phyloP scores from a whole-genome alignment of 2,113 vertebrate genomes.

The zebrafish (Danio rerio) region GRCz12tu NC_133179.1:8422001-8422500 shows the following conservation, averaged over 20 bases:
- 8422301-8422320: constrained; percentile 2
- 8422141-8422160: constrained; percentile 1
- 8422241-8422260: constrained; percentile 4
- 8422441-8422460: not conserved
- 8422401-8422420: not conserved
- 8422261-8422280: constrained; percentile 20
- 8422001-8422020: not conserved
- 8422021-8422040: not conserved
- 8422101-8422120: not conserved
- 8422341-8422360: constrained; percentile 17
- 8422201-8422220: not conserved
- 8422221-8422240: not conserved
- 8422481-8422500: too few relatives aligned
- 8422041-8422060: not conserved
- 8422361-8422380: not conserved
- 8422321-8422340: not conserved
- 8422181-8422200: not conserved
- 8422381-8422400: constrained; percentile 7
- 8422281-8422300: constrained; percentile 32
- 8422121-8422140: not conserved
- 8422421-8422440: constrained; percentile 15
- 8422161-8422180: not conserved
- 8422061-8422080: constrained; percentile 3
- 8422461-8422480: not conserved
- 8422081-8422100: not conserved